Percentiles rank a stretch among this genome's conserved stretches.
These are phyloP conservation scores for Salarias fasciatus DNA, from an alignment of 2,797 vertebrate species.

Conservation along the genomic window DNA sequence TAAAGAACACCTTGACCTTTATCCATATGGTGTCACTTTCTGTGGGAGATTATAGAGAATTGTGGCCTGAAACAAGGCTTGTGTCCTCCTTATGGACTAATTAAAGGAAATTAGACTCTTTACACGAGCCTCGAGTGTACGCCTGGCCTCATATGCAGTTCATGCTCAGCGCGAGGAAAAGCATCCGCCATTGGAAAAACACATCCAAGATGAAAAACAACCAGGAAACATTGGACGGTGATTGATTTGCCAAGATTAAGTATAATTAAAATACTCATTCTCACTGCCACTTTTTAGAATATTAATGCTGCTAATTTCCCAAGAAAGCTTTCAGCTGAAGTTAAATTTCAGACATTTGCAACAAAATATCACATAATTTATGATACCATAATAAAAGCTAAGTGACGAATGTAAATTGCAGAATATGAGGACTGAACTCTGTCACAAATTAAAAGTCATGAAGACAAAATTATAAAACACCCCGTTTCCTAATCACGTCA, in stretches of 20 bases:
- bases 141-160: slow-evolving; percentile 38
- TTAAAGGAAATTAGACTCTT: slow-evolving; percentile 64
- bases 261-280: background rate
- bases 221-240: background rate
- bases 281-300: background rate
- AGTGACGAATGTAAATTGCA: background rate
- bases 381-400: background rate
- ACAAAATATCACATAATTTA: background rate
- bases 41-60: slow-evolving; percentile 23
- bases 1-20: slow-evolving; percentile 52
- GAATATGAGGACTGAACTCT: background rate
- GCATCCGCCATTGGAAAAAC: slow-evolving; percentile 9
- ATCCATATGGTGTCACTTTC: slow-evolving; percentile 38
- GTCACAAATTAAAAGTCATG: background rate
- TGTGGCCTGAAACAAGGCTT: slow-evolving; percentile 21
- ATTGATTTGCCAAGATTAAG: too few relatives aligned
- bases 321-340: background rate
- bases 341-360: background rate
- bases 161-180: slow-evolving; percentile 7
- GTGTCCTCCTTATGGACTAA: slow-evolving; percentile 61
- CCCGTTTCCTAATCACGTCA: slow-evolving; percentile 19
- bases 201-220: background rate
- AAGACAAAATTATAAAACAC: slow-evolving; percentile 9
- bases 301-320: background rate
- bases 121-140: slow-evolving; percentile 49